A percentile compares a stretch with the other conserved stretches of the same genome.
Conservation (phyloP, 2,113 vertebrate genomes). For the Sorex fumeus region DNA sequence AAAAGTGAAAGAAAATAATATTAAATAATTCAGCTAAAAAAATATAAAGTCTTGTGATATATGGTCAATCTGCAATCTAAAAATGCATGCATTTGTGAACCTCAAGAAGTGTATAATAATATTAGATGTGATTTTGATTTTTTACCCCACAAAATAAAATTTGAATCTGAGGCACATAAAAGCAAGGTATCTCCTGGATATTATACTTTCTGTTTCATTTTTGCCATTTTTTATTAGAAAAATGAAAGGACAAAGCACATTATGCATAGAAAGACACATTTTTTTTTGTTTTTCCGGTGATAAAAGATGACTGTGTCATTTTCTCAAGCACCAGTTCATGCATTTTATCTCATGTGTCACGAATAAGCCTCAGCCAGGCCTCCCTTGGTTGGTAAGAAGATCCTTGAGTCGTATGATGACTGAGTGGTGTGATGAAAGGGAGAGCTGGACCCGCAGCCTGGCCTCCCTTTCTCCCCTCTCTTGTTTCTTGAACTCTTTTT, state of each 20-base stretch:
- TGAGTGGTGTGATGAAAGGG: not conserved
- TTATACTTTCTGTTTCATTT: slow-evolving; percentile 34
- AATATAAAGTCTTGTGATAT: slow-evolving; percentile 13
- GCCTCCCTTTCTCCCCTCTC: not conserved
- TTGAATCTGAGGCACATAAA: not conserved
- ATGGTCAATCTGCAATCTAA: slow-evolving; percentile 30
- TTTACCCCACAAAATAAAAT: slow-evolving; percentile 49
- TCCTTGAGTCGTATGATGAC: slow-evolving; percentile 7
- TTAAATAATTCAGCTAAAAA: not conserved
- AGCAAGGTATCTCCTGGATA: not conserved
- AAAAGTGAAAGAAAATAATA: not conserved
- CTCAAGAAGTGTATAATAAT: slow-evolving; percentile 44
- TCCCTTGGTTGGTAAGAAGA: slow-evolving; percentile 62
- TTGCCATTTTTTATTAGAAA: slow-evolving; percentile 50
- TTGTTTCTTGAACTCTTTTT: not conserved
- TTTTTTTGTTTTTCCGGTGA: slow-evolving; percentile 16
- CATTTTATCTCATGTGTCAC: slow-evolving; percentile 29
- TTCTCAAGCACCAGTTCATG: slow-evolving; percentile 45
- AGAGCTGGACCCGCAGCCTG: not conserved
- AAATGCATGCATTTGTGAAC: slow-evolving; percentile 42
- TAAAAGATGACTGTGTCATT: slow-evolving; percentile 56
- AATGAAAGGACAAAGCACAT: not conserved
- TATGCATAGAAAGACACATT: slow-evolving; percentile 20
- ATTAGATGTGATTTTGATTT: slow-evolving; percentile 32
- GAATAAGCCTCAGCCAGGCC: not conserved